Evolutionary conservation across 2,888 invertebrate species (phyloP), one percentile per base, ranked within the genome.

Genomic region (Pyrocoelia pectoralis): DNA sequence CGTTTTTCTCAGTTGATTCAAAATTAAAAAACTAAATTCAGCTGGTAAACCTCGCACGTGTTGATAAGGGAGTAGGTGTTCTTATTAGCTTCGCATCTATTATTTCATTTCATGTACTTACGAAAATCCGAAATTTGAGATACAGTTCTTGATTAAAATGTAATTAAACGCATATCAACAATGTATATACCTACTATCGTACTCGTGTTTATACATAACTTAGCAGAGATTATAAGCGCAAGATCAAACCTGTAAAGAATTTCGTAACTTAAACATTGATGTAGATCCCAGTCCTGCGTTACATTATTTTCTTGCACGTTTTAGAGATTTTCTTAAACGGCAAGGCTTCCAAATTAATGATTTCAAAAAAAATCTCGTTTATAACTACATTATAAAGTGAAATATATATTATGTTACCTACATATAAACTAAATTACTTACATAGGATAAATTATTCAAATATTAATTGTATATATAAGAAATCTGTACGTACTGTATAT

Each of bases 281-380:
- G 13, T 13, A 13, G 41, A 43, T n/a, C 8, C 41, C 8, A 15
- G 14, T 13, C 41, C 41, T 12, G 14, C 9, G 13, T 12, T 40
- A 40, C 40, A 40, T 40, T 43, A 43, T 43, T 43, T 43, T 43
- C 13, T 43, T 43, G 41, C 41, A 43, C 41, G 13, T 43, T 13
- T 13, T 43, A 43, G 46, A 29, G 41, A 9, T 40, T 40, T 43
- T 43, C 41, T 43, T 3, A 43, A 15, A 43, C n/a, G 66, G 56
- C 61, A 61, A 61, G 64, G 56, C 38, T 33, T 46, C 56, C 56
- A 56, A 56, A 46, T 43, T 13, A 43, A 66, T 51, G 40, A 61
- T 68, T 68, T 56, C 29, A 56, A 48, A 57, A 61, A 53, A 40
- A 59, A 57, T 57, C 57, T 49, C 60, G 64, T 64, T 68, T 59